Evolutionary conservation across 2,888 invertebrate species (phyloP), one percentile per base, ranked within the genome.

Genomic region (Xylophagus ater): DNA sequence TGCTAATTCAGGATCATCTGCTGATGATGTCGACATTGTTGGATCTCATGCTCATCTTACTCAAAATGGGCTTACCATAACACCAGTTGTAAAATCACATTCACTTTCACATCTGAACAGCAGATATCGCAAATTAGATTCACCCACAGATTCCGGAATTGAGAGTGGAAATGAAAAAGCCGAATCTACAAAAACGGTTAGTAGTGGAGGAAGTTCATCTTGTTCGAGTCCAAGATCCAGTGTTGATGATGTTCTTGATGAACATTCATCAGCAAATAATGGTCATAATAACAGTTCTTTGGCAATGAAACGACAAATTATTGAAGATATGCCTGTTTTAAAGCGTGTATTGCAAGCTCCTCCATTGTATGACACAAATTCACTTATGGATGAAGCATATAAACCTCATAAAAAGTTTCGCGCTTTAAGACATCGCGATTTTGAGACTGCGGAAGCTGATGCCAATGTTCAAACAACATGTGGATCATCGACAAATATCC

Each of bases 361-460:
- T 2, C 92, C 90, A 0, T 68, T 90, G 6, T 87, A 89, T 64
- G 88, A 89, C 58, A 87, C 89, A 40, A 84, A 85, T 58, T 81
- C 85, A 2, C 66, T 92, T 41, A 90, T 92, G 89, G 89, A 90
- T 61, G 90, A 89, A 66, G 89, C 89, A 12, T 92, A 92, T 69
- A 88, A 90, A 61, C 90, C 90, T 44, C 92, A 92, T 71, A 92
- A 92, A 67, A 92, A 92, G 65, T 92, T 92, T 74, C 78, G 92
- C 30, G 87, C 87, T 3, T 69, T 87, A 58, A 71, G 86, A 18
- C 72, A 73, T 45, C 83, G 85, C 51, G 86, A 87, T 57, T 82
- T 81, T 29, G 86, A 86, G 55, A 53, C 55, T 7, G 83, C 84
- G 3, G 78, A 79, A 53, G 74, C 77, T 0, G 81, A 80, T 42